These are phyloP conservation scores for Penaeus chinensis DNA, from an alignment of 1,140 invertebrate species.

Conservation along the genomic window DNA sequence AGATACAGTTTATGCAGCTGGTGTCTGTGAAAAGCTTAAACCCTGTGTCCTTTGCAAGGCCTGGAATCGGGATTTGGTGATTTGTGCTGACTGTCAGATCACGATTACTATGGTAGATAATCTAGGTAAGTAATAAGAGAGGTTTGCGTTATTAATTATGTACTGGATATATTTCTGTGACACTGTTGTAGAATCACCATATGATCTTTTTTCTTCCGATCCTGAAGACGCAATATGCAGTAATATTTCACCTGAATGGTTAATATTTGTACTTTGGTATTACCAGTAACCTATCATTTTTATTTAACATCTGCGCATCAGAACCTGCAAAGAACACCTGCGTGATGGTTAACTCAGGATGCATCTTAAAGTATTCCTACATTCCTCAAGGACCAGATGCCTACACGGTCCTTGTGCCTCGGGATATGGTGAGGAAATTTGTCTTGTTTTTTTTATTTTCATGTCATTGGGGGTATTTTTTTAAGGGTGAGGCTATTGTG, in stretches of 20 bases:
- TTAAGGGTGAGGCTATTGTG: too few relatives aligned
- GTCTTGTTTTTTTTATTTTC: too few relatives aligned
- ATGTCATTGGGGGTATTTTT: too few relatives aligned
- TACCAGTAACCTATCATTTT: background rate
- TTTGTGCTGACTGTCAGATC: slow-evolving; percentile 43
- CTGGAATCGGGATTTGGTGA: slow-evolving; percentile 14
- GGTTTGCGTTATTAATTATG: background rate
- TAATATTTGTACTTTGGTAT: background rate
- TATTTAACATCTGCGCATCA: background rate
- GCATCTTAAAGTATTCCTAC: slow-evolving; percentile 48
- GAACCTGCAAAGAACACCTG: slow-evolving; percentile 53
- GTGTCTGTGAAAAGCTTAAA: slow-evolving; percentile 53
- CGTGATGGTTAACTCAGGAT: slow-evolving; percentile 54
- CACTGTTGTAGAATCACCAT: too few relatives aligned
- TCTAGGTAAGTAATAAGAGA: slow-evolving; percentile 18
- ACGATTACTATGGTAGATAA: slow-evolving; percentile 36
- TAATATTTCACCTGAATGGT: too few relatives aligned
- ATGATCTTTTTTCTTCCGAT: background rate
- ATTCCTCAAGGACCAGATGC: slow-evolving; percentile 9
- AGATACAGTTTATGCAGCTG: slow-evolving; percentile 44
- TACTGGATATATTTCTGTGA: background rate
- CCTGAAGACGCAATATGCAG: too few relatives aligned
- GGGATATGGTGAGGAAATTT: slow-evolving; percentile 26
- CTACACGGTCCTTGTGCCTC: slow-evolving; percentile 36
- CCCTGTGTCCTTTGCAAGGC: slow-evolving; percentile 48